phyloP scores from a whole-genome alignment of 2,888 invertebrate genomes.

The Drosophila cracens region DNA sequence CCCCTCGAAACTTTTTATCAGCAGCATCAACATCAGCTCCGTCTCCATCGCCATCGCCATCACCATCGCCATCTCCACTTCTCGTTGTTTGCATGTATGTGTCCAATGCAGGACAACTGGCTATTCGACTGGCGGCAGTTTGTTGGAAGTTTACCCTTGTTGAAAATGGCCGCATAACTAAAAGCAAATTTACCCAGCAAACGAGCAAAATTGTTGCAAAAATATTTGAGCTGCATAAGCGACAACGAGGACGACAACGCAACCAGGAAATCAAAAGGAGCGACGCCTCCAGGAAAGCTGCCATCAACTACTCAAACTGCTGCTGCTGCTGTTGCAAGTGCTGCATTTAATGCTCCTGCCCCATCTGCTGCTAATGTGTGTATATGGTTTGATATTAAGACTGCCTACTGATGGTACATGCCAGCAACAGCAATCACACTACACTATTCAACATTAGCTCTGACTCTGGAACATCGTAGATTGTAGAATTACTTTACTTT shows the following conservation, averaged over 20 bases:
- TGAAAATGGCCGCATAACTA: slow-evolving; percentile 72
- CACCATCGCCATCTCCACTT: background rate
- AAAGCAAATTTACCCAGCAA: slow-evolving; percentile 74
- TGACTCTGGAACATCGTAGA: background rate
- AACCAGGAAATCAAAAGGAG: slow-evolving; percentile 13
- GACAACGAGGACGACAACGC: slow-evolving; percentile 12
- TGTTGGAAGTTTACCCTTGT: slow-evolving; percentile 37
- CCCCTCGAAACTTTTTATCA: background rate
- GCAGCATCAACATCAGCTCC: background rate
- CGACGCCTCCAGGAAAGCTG: background rate
- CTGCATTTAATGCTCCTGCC: background rate
- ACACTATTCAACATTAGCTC: background rate
- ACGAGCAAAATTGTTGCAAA: slow-evolving; percentile 75
- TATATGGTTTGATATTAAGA: slow-evolving; percentile 67
- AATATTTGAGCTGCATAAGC: slow-evolving; percentile 75
- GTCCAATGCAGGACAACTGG: slow-evolving; percentile 23
- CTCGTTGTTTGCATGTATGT: background rate
- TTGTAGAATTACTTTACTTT: background rate
- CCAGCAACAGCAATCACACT: background rate
- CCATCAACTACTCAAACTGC: background rate
- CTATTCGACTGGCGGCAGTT: slow-evolving; percentile 37
- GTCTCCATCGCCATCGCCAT: background rate
- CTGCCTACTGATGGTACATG: slow-evolving; percentile 70
- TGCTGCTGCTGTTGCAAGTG: slow-evolving; percentile 1
- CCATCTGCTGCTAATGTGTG: slow-evolving; percentile 1